Conservation (phyloP, 2,888 invertebrate genomes). For the Hybos culiciformis region DNA sequence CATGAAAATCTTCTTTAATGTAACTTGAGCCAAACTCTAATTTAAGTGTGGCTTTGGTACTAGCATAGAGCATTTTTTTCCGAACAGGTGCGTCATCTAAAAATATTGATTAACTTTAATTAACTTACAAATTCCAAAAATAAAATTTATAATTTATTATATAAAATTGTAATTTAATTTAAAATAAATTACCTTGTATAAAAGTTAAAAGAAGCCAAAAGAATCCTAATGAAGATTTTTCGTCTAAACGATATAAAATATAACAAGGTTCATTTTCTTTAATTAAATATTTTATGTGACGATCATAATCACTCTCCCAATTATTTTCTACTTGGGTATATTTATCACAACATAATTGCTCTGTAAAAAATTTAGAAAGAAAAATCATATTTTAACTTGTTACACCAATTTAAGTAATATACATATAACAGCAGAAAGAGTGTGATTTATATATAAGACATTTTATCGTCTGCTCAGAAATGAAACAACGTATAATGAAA, state of each 20-base stretch:
- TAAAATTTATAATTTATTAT: constrained; percentile 11
- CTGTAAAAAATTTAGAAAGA: constrained; percentile 42
- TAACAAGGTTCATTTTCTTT: constrained; percentile 80
- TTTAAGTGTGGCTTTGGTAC: constrained; percentile 93
- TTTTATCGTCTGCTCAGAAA: no score
- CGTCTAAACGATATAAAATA: constrained; percentile 72
- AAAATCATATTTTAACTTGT: no score
- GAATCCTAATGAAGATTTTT: constrained; percentile 63
- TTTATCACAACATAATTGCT: constrained; percentile 56
- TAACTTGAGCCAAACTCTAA: constrained; percentile 91
- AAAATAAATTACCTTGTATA: constrained; percentile 88
- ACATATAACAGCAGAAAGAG: no score
- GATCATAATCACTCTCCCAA: constrained; percentile 81
- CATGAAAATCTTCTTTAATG: constrained; percentile 90
- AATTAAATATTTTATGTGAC: constrained; percentile 52
- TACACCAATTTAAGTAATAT: no score
- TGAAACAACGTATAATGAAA: no score
- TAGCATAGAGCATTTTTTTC: constrained; percentile 96
- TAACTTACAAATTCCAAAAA: constrained; percentile 23
- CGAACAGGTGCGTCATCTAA: constrained; percentile 47
- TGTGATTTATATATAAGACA: no score
- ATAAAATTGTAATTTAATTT: constrained; percentile 60
- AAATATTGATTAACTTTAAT: no score
- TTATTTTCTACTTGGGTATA: constrained; percentile 52
- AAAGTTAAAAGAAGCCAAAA: constrained; percentile 91